Conservation (phyloP, 2,888 invertebrate genomes). For the Argyra leucocephala region DNA sequence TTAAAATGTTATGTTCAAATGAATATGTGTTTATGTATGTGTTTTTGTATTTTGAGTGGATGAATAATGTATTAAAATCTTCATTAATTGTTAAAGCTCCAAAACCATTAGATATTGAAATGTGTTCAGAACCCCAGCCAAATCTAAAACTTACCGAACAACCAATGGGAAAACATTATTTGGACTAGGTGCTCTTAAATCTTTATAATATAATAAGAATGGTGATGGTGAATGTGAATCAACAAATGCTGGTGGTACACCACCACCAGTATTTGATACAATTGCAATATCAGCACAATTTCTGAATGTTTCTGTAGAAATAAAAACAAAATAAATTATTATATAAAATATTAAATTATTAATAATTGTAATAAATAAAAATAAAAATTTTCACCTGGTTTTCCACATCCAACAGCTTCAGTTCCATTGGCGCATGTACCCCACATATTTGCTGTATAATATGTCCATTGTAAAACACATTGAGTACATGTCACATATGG, state of each 20-base stretch:
- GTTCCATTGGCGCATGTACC: slow-evolving; percentile 77
- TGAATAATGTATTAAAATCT: neutral
- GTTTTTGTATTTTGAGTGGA: neutral
- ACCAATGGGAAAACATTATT: slow-evolving; percentile 63
- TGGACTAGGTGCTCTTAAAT: slow-evolving; percentile 52
- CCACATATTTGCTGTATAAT: slow-evolving; percentile 87
- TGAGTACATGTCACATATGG: slow-evolving; percentile 76
- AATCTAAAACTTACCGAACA: slow-evolving; percentile 51
- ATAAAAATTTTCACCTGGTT: slow-evolving; percentile 45
- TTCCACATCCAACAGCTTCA: slow-evolving; percentile 80
- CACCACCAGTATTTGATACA: slow-evolving; percentile 65
- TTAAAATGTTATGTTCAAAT: too few species aligned
- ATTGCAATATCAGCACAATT: slow-evolving; percentile 85
- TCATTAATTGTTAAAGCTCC: neutral
- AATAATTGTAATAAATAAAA: slow-evolving; percentile 1
- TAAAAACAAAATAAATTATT: neutral
- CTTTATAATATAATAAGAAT: slow-evolving; percentile 67
- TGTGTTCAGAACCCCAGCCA: neutral
- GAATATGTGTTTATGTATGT: too few species aligned
- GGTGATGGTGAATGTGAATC: slow-evolving; percentile 54
- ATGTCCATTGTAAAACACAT: slow-evolving; percentile 89
- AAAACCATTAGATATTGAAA: too few species aligned
- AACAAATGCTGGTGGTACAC: slow-evolving; percentile 61
- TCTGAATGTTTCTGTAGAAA: slow-evolving; percentile 65
- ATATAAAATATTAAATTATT: neutral